Evolutionary conservation across 2,888 invertebrate species (phyloP).

Genomic region (Lottia scabra): DNA sequence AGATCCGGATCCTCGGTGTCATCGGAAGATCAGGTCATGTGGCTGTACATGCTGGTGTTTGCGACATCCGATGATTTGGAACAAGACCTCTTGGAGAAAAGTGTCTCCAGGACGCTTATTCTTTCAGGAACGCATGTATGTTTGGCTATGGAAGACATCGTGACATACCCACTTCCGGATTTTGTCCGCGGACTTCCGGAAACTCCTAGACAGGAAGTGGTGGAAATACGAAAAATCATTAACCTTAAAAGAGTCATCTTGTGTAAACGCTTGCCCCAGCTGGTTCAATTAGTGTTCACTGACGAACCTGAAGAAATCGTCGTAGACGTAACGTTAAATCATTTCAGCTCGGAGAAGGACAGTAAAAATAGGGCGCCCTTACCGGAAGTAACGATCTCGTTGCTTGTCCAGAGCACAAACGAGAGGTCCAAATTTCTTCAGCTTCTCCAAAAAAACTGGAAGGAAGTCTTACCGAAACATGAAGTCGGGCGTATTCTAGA

Average conservation of each 20-base stretch:
- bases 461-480: conserved; percentile 36
- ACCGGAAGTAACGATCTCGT: conserved; percentile 49
- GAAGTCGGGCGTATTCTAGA: conserved; percentile 38
- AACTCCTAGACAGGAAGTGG: conserved; percentile 53
- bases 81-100: conserved; percentile 27
- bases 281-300: conserved; percentile 57
- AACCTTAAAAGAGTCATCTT: conserved; percentile 53
- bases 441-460: conserved; percentile 59
- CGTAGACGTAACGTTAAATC: conserved; percentile 57
- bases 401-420: conserved; percentile 53
- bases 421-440: conserved; percentile 59
- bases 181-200: conserved; percentile 63
- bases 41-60: conserved; percentile 53
- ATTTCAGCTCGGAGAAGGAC: conserved; percentile 51
- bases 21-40: conserved; percentile 45
- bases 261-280: conserved; percentile 41
- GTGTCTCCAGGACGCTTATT: conserved; percentile 54
- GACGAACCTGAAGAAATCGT: conserved; percentile 63
- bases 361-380: conserved; percentile 39
- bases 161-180: conserved; percentile 66
- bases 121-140: conserved; percentile 60
- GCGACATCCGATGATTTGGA: conserved; percentile 31
- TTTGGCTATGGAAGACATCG: conserved; percentile 60
- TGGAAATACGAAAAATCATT: conserved; percentile 55
- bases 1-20: conserved; percentile 16